phyloP scores from a whole-genome alignment of 2,797 vertebrate genomes.

The Neosalanx taihuensis region DNA sequence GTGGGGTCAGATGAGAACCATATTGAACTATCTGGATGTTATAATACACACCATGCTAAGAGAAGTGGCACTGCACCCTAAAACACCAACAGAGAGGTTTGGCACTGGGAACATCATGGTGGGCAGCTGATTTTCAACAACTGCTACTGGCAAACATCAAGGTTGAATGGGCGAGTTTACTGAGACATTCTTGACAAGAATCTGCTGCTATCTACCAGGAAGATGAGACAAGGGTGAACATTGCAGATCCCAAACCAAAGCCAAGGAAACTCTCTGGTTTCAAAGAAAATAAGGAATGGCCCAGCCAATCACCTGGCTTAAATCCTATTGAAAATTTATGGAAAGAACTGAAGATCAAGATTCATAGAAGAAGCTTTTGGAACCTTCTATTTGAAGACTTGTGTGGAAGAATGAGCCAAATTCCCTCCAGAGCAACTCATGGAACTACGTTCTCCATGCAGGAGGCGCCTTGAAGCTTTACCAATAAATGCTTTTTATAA shows the following conservation, averaged over 20 bases:
- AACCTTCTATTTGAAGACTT: too few species aligned
- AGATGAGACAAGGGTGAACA: constrained; percentile 14
- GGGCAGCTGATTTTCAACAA: not conserved
- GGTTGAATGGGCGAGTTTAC: constrained; percentile 22
- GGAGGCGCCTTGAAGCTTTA: not conserved
- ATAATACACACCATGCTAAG: too few species aligned
- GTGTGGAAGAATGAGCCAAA: too few species aligned
- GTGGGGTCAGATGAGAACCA: too few species aligned
- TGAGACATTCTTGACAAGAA: constrained; percentile 15
- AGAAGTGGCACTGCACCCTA: too few species aligned
- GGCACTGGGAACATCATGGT: constrained; percentile 2
- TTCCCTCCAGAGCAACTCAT: too few species aligned
- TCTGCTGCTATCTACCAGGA: constrained; percentile 28
- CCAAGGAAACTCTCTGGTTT: constrained; percentile 19
- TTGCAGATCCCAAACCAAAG: constrained; percentile 12
- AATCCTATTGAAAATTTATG: constrained; percentile 9
- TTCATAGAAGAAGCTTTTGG: constrained; percentile 9
- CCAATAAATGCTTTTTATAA: not conserved
- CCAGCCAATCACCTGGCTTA: constrained; percentile 10
- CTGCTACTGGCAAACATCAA: not conserved
- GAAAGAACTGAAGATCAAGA: constrained; percentile 17
- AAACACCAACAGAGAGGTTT: too few species aligned
- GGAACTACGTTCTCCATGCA: too few species aligned
- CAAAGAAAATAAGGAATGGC: constrained; percentile 18
- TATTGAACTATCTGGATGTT: too few species aligned